phyloP scores from a whole-genome alignment of 2,888 invertebrate species.

The Rhamphomyia laevipes region DNA sequence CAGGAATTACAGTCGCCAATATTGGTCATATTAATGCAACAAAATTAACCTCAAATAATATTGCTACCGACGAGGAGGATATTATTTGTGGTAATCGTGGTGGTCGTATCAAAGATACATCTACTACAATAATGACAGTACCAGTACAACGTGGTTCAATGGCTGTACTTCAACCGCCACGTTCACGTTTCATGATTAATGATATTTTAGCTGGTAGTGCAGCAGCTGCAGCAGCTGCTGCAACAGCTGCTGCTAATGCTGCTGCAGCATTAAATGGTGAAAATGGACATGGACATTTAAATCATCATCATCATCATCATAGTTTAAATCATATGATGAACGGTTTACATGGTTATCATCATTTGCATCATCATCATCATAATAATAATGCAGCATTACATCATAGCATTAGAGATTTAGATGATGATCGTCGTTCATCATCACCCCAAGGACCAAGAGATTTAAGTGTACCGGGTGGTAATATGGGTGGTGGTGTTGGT shows the following conservation, averaged over 20 bases:
- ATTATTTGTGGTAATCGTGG: constrained; percentile 23
- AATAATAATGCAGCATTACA: constrained; percentile 11
- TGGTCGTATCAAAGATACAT: constrained; percentile 14
- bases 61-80: constrained; percentile 1
- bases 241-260: constrained; percentile 16
- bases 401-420: constrained; percentile 18
- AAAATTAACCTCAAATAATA: constrained; percentile 6
- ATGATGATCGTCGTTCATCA: constrained; percentile 33
- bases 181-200: constrained; percentile 82
- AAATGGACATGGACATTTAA: constrained; percentile 14
- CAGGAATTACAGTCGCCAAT: constrained; percentile 3
- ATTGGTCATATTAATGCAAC: constrained; percentile 9
- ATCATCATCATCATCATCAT: constrained; percentile 20
- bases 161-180: constrained; percentile 52
- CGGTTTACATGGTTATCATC: constrained; percentile 8
- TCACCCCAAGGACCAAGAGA: constrained; percentile 30
- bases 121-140: constrained; percentile 37
- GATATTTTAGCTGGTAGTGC: constrained; percentile 61
- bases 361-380: constrained; percentile 10
- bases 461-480: constrained; percentile 19
- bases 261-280: constrained; percentile 15
- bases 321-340: constrained; percentile 17
- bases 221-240: constrained; percentile 35
- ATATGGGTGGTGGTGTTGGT: constrained; percentile 8
- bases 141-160: constrained; percentile 37